A percentile compares a stretch with the other conserved stretches of the same genome.
These are phyloP conservation scores for Ispidina lecontei DNA, from an alignment of 2,797 vertebrate genomes.

Conservation along the genomic window DNA sequence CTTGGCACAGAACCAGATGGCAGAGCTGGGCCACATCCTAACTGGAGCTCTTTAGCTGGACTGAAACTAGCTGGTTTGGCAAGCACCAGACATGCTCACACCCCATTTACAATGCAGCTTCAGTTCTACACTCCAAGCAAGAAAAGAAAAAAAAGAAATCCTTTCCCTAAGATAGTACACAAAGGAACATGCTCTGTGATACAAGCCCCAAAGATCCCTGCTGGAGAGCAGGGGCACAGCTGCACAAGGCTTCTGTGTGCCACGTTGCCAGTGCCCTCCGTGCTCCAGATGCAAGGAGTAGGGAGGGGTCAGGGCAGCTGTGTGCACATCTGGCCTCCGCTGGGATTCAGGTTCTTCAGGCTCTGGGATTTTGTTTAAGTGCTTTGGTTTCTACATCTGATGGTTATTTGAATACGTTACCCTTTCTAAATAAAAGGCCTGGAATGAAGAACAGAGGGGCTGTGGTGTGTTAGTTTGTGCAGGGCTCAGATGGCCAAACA, in stretches of 20 bases:
- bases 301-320: not conserved
- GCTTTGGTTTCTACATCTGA: not conserved
- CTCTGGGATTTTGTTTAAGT: not conserved
- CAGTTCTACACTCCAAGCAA: not conserved
- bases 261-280: not conserved
- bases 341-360: not conserved
- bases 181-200: not conserved
- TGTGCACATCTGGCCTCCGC: accelerated
- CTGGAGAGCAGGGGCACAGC: not conserved
- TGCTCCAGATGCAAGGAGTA: accelerated
- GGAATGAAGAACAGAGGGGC: conserved; percentile 11
- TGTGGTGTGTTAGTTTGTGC: conserved; percentile 3
- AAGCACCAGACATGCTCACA: not conserved
- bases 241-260: not conserved
- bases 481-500: conserved; percentile 12
- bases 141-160: not conserved
- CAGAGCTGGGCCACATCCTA: not conserved
- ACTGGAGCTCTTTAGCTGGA: not conserved
- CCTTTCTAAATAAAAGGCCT: not conserved
- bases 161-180: not conserved
- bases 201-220: not conserved
- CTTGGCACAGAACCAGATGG: not conserved
- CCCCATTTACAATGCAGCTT: not conserved
- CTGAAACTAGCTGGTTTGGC: not conserved
- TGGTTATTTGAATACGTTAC: not conserved